Conservation (phyloP, 1,140 invertebrate species). For the Drosophila virilis region DNA sequence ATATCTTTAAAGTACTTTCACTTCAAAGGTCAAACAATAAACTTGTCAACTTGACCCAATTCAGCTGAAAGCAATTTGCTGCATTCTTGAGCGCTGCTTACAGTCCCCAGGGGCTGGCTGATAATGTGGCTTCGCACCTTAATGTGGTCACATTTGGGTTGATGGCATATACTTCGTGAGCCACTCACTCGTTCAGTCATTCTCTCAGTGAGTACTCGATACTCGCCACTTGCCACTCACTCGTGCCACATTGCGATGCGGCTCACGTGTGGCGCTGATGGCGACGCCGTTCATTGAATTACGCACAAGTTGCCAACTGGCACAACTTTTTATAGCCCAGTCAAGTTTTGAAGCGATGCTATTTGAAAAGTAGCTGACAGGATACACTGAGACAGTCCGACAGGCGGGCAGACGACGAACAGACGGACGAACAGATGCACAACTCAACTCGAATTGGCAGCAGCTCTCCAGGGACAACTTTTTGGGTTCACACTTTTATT, state of each 20-base stretch:
- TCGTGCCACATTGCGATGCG: constrained; percentile 56
- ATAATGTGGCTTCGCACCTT: constrained; percentile 59
- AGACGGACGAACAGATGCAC: constrained; percentile 25
- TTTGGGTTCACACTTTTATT: constrained; percentile 48
- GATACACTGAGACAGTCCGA: constrained; percentile 18
- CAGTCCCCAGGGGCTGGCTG: constrained; percentile 10
- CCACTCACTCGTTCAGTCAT: constrained; percentile 14
- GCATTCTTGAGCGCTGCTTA: constrained; percentile 55
- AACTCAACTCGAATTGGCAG: constrained; percentile 56
- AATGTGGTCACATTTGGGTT: constrained; percentile 65
- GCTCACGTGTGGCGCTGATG: constrained; percentile 67
- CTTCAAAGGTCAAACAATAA: constrained; percentile 21
- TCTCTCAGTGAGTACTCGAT: constrained; percentile 5
- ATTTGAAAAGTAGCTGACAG: constrained; percentile 65
- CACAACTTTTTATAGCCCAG: constrained; percentile 50
- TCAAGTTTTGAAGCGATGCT: constrained; percentile 54
- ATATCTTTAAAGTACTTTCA: constrained; percentile 3
- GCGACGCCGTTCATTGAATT: constrained; percentile 76
- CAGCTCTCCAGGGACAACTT: constrained; percentile 53
- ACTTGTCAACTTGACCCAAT: constrained; percentile 21
- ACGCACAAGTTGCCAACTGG: constrained; percentile 53
- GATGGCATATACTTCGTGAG: constrained; percentile 39
- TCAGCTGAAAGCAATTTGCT: constrained; percentile 29
- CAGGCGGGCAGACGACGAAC: not conserved
- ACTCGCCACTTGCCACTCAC: constrained; percentile 20